Evolutionary conservation across 2,113 vertebrate species (phyloP).

Genomic region (Macaca nemestrina): DNA sequence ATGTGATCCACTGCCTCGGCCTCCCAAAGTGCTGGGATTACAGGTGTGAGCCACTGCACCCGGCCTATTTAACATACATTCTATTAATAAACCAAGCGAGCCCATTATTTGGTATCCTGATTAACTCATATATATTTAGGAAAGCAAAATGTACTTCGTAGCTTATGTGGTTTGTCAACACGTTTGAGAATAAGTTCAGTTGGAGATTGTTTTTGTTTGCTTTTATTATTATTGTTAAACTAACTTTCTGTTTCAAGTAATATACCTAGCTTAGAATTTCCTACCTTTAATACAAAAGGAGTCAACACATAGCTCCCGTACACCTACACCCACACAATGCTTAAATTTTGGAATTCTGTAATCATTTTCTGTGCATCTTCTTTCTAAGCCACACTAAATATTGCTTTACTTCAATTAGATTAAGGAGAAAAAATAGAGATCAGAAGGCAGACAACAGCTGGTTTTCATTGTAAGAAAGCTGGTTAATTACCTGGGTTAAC

Average conservation of each 20-base stretch:
- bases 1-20: too few relatives aligned
- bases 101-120: constrained; percentile 11
- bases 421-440: background rate
- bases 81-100: background rate
- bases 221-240: constrained; percentile 26
- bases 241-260: constrained; percentile 40
- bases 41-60: too few relatives aligned
- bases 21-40: too few relatives aligned
- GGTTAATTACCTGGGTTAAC: constrained; percentile 6
- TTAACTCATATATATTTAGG: background rate
- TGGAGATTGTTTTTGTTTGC: background rate
- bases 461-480: background rate
- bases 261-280: background rate
- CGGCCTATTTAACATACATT: background rate
- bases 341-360: background rate
- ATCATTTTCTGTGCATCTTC: background rate
- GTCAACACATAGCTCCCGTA: background rate
- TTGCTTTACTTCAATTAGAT: background rate
- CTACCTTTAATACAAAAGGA: background rate
- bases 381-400: background rate
- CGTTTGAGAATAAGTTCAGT: background rate
- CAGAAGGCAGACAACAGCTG: background rate
- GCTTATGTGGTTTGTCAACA: background rate
- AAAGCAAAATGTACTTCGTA: constrained; percentile 1
- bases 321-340: background rate